Evolutionary conservation across 2,113 vertebrate species (phyloP).

Genomic region (Malurus melanocephalus): DNA sequence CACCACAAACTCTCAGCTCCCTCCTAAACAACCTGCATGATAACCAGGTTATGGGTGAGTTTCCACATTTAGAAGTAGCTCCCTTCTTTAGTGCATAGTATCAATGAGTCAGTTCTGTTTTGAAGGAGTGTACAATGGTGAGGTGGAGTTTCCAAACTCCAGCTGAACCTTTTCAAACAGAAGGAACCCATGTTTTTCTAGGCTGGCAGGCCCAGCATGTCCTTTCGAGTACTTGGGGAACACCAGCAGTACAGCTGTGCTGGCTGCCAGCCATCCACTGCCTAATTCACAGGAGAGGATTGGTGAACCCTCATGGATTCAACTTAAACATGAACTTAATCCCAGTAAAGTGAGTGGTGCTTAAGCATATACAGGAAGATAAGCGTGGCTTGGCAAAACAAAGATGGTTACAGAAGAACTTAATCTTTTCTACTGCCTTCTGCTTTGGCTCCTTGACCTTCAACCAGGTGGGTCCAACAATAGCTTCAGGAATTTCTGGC

Average conservation of each 20-base stretch:
- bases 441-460: neutral
- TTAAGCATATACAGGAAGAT: neutral
- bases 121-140: neutral
- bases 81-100: neutral
- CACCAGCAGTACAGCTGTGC: neutral
- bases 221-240: neutral
- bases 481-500: neutral
- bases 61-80: neutral
- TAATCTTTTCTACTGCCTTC: neutral
- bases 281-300: neutral
- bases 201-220: neutral
- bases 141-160: neutral
- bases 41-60: neutral
- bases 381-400: neutral
- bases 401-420: neutral
- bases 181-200: neutral
- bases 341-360: neutral
- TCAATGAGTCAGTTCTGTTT: neutral
- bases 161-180: neutral
- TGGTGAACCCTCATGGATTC: conserved; percentile 5
- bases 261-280: neutral
- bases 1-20: neutral
- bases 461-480: neutral
- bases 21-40: neutral
- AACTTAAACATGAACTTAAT: neutral